phyloP scores from a whole-genome alignment of 2,797 vertebrate genomes.

The Loriculus beryllinus region DNA sequence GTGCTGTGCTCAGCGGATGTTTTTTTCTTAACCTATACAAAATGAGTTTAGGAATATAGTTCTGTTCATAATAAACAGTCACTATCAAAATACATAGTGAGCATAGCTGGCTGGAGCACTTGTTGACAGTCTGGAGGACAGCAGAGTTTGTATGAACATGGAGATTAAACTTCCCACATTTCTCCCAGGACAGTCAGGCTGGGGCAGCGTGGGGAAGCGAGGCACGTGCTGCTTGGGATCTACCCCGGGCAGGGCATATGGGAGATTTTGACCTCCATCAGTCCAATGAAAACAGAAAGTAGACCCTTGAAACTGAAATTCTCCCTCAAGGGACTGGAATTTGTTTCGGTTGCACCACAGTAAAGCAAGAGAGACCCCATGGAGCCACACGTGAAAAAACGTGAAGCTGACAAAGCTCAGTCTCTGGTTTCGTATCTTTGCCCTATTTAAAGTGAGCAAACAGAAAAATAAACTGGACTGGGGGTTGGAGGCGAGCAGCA shows the following conservation, averaged over 20 bases:
- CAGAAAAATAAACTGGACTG: not conserved
- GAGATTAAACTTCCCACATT: not conserved
- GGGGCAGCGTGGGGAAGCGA: accelerated
- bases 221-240: not conserved
- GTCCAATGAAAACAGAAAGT: not conserved
- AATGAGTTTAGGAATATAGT: not conserved
- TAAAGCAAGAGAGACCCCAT: not conserved
- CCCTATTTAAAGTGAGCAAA: not conserved
- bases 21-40: not conserved
- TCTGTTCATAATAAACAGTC: not conserved
- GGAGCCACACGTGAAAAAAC: not conserved
- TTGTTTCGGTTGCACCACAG: not conserved
- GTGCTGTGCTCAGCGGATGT: not conserved
- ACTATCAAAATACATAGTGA: not conserved
- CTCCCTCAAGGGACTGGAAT: not conserved
- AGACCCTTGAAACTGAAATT: not conserved
- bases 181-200: not conserved
- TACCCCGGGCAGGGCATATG: not conserved
- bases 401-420: not conserved
- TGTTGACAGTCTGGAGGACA: not conserved
- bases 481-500: not conserved
- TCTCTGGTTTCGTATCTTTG: not conserved
- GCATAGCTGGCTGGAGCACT: not conserved
- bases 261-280: not conserved
- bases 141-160: not conserved